Conservation (phyloP, 1,140 invertebrate species). For the Eumaeus atala region DNA sequence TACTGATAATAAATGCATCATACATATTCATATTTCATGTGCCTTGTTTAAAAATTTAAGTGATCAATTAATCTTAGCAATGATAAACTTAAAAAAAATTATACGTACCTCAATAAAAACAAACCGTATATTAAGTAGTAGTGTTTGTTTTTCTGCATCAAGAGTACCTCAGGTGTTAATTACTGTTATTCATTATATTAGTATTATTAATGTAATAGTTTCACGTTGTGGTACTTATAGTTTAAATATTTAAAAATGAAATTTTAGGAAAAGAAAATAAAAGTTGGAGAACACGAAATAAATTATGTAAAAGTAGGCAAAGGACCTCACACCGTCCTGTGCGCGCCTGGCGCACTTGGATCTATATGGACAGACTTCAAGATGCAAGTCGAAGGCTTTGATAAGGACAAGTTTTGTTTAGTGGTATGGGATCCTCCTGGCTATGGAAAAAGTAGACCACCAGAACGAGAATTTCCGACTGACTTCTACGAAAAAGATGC, state of each 20-base stretch:
- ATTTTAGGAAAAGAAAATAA: conserved; percentile 61
- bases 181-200: neutral
- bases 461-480: conserved; percentile 79
- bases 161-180: conserved; percentile 26
- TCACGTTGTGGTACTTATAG: conserved; percentile 1
- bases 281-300: conserved; percentile 76
- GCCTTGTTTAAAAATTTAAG: neutral
- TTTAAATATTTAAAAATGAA: conserved; percentile 21
- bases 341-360: conserved; percentile 86
- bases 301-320: conserved; percentile 84
- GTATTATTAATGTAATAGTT: neutral
- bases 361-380: conserved; percentile 87
- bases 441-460: conserved; percentile 89
- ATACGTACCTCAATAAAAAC: conserved; percentile 2
- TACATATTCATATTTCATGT: neutral
- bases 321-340: conserved; percentile 80
- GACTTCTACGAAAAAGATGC: conserved; percentile 88
- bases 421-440: conserved; percentile 93
- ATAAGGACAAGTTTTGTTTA: conserved; percentile 81
- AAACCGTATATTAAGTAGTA: neutral
- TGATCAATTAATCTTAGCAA: neutral
- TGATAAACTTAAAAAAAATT: conserved; percentile 5
- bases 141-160: conserved; percentile 25
- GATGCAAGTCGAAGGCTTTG: conserved; percentile 83
- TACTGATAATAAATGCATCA: no score